Conservation (phyloP, 1,140 invertebrate species). For the Anastrepha obliqua region DNA sequence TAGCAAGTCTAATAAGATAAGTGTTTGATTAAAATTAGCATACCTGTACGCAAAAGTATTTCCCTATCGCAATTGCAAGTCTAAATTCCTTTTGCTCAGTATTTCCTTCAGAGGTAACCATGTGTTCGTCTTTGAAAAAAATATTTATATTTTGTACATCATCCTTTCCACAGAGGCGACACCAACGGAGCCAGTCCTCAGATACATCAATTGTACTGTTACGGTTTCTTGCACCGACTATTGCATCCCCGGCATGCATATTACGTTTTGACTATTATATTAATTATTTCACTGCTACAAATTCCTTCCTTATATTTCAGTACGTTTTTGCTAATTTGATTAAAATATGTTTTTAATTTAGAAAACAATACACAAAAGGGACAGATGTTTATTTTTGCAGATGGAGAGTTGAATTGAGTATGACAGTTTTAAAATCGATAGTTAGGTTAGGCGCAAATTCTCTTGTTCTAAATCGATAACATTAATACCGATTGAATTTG, state of each 20-base stretch:
- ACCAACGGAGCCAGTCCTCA: constrained; percentile 65
- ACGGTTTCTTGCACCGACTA: background rate
- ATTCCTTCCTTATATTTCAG: too few relatives aligned
- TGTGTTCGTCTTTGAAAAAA: constrained; percentile 64
- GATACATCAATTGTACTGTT: background rate
- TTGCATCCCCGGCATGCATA: background rate
- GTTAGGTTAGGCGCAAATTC: background rate
- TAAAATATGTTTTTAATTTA: background rate
- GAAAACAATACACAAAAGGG: background rate
- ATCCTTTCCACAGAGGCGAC: constrained; percentile 70
- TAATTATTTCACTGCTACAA: background rate
- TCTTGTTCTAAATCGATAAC: too few relatives aligned
- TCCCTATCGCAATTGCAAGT: constrained; percentile 65
- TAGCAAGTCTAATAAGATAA: background rate
- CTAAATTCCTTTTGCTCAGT: constrained; percentile 39
- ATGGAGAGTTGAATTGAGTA: background rate
- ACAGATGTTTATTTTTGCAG: background rate
- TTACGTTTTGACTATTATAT: background rate
- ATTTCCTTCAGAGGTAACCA: background rate
- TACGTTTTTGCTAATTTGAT: too few relatives aligned
- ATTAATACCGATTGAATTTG: too few relatives aligned
- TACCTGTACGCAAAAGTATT: constrained; percentile 65
- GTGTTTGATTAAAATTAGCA: background rate
- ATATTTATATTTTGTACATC: constrained; percentile 66
- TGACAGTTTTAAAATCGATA: background rate